Base-by-base conservation (phyloP, 92 coral and sea anemone genomes). In the Phymanthus crucifer region DNA sequence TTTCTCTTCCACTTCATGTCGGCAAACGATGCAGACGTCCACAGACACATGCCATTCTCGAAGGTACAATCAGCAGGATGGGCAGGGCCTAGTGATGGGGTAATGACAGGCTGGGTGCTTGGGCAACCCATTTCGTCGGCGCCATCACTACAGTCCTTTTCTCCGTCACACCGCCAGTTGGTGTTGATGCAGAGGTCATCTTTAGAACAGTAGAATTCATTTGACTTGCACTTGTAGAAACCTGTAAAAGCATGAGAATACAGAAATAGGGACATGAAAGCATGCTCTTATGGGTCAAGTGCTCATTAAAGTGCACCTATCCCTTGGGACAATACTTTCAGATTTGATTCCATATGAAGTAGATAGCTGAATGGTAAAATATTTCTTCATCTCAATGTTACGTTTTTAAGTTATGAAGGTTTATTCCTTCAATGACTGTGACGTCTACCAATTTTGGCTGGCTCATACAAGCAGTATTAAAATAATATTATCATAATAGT, bases 161-260 rank as follows among this genome's bases (percentile, higher is more conserved):
- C 88, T 40, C 96, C 91, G 68, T 95, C 99, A 77, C 99, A 95
- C 26, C 70, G 81, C 99, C 99, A 95, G 82, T 81, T 54, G 12
- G 43, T 83, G 68, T 86, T 84, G 88, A 95, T 93, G 81, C 99
- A 95, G 66, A 91, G 67, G 61, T 90, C 99, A 52, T 94, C 97
- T 18, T 92, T 90, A 11, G 67, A 73, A 80, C 99, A 95, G 81
- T 95, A 93, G 64, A 81, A 93, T 47, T 89, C 87, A 38, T 66
- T 90, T 9, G 89, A 48, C 54, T 86, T 32, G 50, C 99, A 95
- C 46, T 66, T 76, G 33, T 82, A 87, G 54, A 75, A 80, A 19
- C 95, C 86, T 66, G 36, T 58, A 19, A 9, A 54, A 54, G 48
- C 48, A 71, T 29, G n/a, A n/a, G n/a, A n/a, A n/a, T n/a, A n/a